Evolutionary conservation across 1,140 invertebrate species (phyloP).

Genomic region (Bombus ignitus): DNA sequence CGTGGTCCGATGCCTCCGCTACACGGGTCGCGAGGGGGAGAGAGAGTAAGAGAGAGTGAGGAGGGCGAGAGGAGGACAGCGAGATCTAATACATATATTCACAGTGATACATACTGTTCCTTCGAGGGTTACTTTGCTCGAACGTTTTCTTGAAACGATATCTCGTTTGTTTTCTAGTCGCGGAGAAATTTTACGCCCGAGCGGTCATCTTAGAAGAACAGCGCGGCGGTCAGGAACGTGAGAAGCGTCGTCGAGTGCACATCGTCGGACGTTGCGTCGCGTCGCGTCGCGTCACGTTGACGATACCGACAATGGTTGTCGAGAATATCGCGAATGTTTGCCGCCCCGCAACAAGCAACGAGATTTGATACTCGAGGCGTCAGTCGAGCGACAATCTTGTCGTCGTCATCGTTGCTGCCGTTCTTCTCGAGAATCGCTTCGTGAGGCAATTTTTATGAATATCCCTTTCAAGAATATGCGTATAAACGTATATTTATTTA

Average conservation of each 20-base stretch:
- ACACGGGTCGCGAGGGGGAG: neutral
- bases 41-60: neutral
- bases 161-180: slow-evolving; percentile 40
- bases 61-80: neutral
- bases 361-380: slow-evolving; percentile 56
- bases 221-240: slow-evolving; percentile 41
- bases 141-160: slow-evolving; percentile 44
- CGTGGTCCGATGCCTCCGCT: no score
- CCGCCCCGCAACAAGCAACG: slow-evolving; percentile 42
- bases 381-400: slow-evolving; percentile 54
- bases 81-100: neutral
- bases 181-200: slow-evolving; percentile 46
- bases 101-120: neutral
- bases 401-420: slow-evolving; percentile 36
- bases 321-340: slow-evolving; percentile 52
- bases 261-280: slow-evolving; percentile 43
- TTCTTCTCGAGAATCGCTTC: slow-evolving; percentile 40
- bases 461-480: neutral
- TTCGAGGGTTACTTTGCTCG: neutral
- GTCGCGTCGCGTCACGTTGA: slow-evolving; percentile 31
- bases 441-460: slow-evolving; percentile 30
- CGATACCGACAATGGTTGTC: slow-evolving; percentile 48
- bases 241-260: slow-evolving; percentile 44
- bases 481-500: no score
- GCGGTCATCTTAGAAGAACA: slow-evolving; percentile 35